Base-by-base conservation (phyloP, 2,888 invertebrate genomes). In the Sipunculus nudus region DNA sequence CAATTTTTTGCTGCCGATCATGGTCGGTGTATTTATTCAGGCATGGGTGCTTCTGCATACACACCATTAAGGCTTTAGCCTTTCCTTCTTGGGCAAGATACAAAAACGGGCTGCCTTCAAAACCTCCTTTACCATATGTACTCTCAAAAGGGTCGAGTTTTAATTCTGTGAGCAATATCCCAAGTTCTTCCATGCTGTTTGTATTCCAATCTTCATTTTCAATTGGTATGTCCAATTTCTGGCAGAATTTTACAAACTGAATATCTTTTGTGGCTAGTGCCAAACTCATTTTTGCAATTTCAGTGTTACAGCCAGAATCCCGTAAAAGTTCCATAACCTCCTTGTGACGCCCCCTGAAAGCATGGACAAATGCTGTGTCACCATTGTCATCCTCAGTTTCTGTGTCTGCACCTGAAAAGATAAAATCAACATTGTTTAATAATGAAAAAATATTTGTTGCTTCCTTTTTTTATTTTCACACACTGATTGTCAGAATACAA, bases 171-270 rank as follows among this genome's bases (percentile, higher is more conserved):
- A 55, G 43, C 29, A 63, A 41, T 21, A 65, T 41, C 23, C 25
- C 13, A 13, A n/a, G 8, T 5, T 8, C 28, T 19, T 47, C 19
- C 13, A 53, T n/a, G 32, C 28, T 10, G 28, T 25, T 13, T 2
- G 53, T 50, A 41, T 71, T 70, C 71, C 71, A 71, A 53, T 71
- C 71, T 47, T 71, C 71, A 32, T 71, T 71, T 50, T 71, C 71
- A 4, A 70, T 58, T 19, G 69, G 71, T n/a, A 71, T 65, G 21
- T 70, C 69, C 52, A 71, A 49, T 23, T 43, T 23, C 35, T 65
- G 55, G 29, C 61, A 61, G 28, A 61, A 57, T 32, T 65, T 65
- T 19, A 71, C 58, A 41, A 71, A 71, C 5, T 50, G 39, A 4
- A 46, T 32, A 31, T 71, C 67, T 38, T 53, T 56, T 5, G 71